Evolutionary conservation across 2,797 vertebrate species (phyloP), one percentile per base, ranked within the genome.

Genomic region (Amniataba percoides): DNA sequence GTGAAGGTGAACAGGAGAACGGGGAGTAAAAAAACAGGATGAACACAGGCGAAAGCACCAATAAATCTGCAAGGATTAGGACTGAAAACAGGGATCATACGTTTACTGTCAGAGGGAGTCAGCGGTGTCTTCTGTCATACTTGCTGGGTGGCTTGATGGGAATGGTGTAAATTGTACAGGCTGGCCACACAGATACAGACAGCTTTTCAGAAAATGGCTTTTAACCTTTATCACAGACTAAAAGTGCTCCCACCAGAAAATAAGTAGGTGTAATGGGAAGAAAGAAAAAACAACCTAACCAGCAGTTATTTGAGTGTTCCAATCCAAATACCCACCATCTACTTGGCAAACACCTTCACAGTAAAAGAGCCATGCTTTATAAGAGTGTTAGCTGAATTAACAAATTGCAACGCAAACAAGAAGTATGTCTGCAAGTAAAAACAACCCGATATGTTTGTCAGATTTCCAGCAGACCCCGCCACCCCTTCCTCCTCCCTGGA

Each of bases 61-160:
- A 90, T 93, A 91, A 92, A 92, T 91, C 85, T 81, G 76, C 7
- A 0, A 78, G 81, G 88, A 92, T 94, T 90, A 91, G 84, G 75
- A 69, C 66, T 76, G 82, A 88, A 89, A 87, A 82, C 81, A 88
- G 78, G 71, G 78, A 89, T 90, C 86, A 87, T 81, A 86, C 78
- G 74, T 89, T 86, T 88, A 84, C 79, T 91, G 89, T 93, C 90
- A 87, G 72, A 79, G 55, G 4, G 48, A 87, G 86, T 83, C 49
- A 25, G 45, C 68, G 6, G 34, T 81, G 84, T 82, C 53, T 71
- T 89, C 66, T 77, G 86, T 91, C 91, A 87, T 14, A 23, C 71
- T 43, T 16, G 49, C 80, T 78, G 80, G 86, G 82, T 77, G 91
- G 85, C 58, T 60, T 55, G 51, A 79, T 40, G 7, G 74, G 19